These are phyloP conservation scores for Camponotus vicinus DNA, from an alignment of 1,140 invertebrate species.

Conservation along the genomic window DNA sequence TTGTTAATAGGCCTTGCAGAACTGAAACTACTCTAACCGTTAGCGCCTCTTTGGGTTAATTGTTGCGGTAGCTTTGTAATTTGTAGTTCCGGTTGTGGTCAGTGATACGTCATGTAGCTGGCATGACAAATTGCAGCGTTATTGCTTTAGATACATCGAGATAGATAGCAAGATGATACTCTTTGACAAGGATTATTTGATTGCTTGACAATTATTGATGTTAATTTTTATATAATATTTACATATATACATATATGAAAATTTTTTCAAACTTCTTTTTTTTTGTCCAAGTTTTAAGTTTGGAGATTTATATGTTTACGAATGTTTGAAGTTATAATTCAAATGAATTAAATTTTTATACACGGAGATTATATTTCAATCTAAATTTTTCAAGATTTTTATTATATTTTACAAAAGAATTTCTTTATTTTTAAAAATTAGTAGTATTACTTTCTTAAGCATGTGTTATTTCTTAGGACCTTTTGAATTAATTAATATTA, in stretches of 20 bases:
- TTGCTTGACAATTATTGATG: neutral
- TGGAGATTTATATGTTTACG: neutral
- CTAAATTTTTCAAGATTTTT: neutral
- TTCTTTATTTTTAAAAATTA: slow-evolving; percentile 1
- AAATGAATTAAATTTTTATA: neutral
- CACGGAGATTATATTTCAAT: too few relatives aligned
- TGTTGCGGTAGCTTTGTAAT: slow-evolving; percentile 56
- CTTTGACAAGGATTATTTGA: neutral
- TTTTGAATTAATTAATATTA: neutral
- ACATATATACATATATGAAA: neutral
- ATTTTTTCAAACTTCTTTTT: neutral
- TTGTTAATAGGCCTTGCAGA: slow-evolving; percentile 21
- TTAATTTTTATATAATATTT: neutral
- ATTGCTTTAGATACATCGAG: slow-evolving; percentile 20
- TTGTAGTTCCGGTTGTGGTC: slow-evolving; percentile 39
- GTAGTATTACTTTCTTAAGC: neutral
- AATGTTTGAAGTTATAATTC: neutral
- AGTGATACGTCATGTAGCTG: slow-evolving; percentile 38
- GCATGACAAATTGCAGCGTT: slow-evolving; percentile 35
- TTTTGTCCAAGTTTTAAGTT: neutral
- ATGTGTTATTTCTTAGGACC: neutral
- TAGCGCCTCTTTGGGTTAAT: slow-evolving; percentile 48
- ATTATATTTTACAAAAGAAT: neutral
- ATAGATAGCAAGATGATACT: neutral
- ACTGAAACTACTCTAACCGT: slow-evolving; percentile 19